Percentiles rank a stretch among this genome's conserved stretches.
phyloP scores from a whole-genome alignment of 2,888 invertebrate genomes.

The Drosophila pegasa region DNA sequence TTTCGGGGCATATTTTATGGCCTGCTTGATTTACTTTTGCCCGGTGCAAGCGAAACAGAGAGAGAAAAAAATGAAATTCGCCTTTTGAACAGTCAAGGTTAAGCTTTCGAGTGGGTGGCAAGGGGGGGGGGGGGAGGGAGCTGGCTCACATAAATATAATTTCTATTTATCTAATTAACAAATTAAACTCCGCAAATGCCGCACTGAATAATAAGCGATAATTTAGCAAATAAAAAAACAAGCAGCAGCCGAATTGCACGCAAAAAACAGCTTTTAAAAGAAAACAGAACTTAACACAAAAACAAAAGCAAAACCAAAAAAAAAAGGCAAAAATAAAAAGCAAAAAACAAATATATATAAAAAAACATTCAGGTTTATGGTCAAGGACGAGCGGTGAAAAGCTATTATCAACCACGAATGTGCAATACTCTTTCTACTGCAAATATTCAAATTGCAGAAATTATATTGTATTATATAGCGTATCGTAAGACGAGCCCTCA shows the following conservation, averaged over 20 bases:
- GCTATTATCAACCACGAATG: not conserved
- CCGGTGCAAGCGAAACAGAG: constrained; percentile 22
- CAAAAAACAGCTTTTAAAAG: constrained; percentile 63
- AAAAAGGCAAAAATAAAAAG: not conserved
- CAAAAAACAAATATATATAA: constrained; percentile 8
- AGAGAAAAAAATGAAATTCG: constrained; percentile 10
- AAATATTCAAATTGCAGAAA: not conserved
- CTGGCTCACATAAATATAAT: constrained; percentile 42
- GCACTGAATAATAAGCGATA: constrained; percentile 65
- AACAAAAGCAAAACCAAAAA: constrained; percentile 15
- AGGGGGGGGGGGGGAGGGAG: constrained; percentile 13
- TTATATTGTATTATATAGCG: too few species aligned
- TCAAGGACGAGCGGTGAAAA: constrained; percentile 63
- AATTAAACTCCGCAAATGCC: constrained; percentile 63
- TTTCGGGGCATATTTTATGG: constrained; percentile 51
- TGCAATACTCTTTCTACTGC: constrained; percentile 15
- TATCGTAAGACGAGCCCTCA: too few species aligned
- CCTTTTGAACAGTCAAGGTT: constrained; percentile 30
- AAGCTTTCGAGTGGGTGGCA: not conserved
- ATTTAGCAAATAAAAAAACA: constrained; percentile 56
- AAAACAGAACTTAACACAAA: constrained; percentile 38
- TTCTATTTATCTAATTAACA: constrained; percentile 71
- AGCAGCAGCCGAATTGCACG: constrained; percentile 16
- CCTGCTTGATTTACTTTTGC: constrained; percentile 54
- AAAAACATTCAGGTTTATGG: constrained; percentile 59